A percentile compares a stretch with the other conserved stretches of the same genome.
Evolutionary conservation across 1,140 invertebrate species (phyloP).

Genomic region (Coelopa frigida): DNA sequence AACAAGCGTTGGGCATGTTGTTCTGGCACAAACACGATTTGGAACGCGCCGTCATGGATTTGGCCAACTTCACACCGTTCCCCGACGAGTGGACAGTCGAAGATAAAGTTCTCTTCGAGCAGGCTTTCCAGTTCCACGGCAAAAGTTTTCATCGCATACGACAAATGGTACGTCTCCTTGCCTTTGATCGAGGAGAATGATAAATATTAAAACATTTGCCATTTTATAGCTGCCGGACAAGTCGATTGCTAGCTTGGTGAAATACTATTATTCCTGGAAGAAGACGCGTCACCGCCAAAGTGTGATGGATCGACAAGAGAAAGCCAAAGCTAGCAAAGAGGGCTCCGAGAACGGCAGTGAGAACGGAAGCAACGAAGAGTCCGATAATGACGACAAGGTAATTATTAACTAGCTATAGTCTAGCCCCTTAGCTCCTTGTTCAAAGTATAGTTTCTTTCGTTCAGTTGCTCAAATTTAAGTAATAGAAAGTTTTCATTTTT

Average conservation of each 20-base stretch:
- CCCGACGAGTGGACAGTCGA: slow-evolving; percentile 98
- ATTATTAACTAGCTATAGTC: slow-evolving; percentile 43
- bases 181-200: too few relatives aligned
- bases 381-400: slow-evolving; percentile 84
- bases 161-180: slow-evolving; percentile 76
- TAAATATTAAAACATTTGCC: slow-evolving; percentile 6
- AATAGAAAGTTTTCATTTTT: slow-evolving; percentile 6
- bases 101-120: slow-evolving; percentile 96
- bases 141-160: slow-evolving; percentile 96
- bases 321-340: slow-evolving; percentile 54
- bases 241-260: slow-evolving; percentile 90
- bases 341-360: slow-evolving; percentile 69
- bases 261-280: slow-evolving; percentile 99
- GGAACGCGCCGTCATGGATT: slow-evolving; percentile 81
- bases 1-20: slow-evolving; percentile 95
- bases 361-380: slow-evolving; percentile 74
- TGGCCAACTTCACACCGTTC: slow-evolving; percentile 95
- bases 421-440: slow-evolving; percentile 6
- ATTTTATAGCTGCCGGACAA: slow-evolving; percentile 83
- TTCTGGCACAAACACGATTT: slow-evolving; percentile 98
- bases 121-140: slow-evolving; percentile 96
- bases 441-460: slow-evolving; percentile 10
- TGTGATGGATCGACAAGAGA: slow-evolving; percentile 72
- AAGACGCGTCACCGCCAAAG: slow-evolving; percentile 87
- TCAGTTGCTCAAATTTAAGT: slow-evolving; percentile 3